Evolutionary conservation across 2,888 invertebrate species (phyloP).

Genomic region (Drosophila nr. fundita): DNA sequence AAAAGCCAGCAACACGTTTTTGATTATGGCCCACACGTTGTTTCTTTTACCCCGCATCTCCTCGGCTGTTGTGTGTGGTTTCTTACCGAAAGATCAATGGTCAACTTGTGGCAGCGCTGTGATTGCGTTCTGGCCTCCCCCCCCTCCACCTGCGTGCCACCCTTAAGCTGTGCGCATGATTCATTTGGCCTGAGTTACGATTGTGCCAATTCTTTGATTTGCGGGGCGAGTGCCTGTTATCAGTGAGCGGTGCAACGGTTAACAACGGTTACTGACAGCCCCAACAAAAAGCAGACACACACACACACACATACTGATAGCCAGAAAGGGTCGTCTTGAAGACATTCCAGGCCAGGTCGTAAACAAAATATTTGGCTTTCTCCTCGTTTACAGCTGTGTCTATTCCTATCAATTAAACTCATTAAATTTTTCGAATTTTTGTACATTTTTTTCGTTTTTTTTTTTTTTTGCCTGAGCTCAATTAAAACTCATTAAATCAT

Average conservation of each 20-base stretch:
- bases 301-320: not conserved
- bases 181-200: slow-evolving; percentile 71
- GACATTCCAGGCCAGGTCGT: slow-evolving; percentile 45
- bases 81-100: slow-evolving; percentile 67
- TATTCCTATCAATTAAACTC: slow-evolving; percentile 77
- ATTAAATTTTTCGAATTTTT: slow-evolving; percentile 54
- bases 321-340: slow-evolving; percentile 35
- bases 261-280: slow-evolving; percentile 70
- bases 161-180: slow-evolving; percentile 60
- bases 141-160: not conserved
- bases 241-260: slow-evolving; percentile 58
- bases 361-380: slow-evolving; percentile 60
- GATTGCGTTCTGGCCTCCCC: slow-evolving; percentile 57
- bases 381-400: slow-evolving; percentile 52
- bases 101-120: slow-evolving; percentile 63
- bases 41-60: slow-evolving; percentile 42
- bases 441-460: slow-evolving; percentile 4
- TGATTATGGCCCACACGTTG: slow-evolving; percentile 60
- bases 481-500: slow-evolving; percentile 80
- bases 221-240: slow-evolving; percentile 71
- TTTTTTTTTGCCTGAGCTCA: slow-evolving; percentile 42
- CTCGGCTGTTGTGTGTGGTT: slow-evolving; percentile 29
- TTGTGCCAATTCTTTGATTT: slow-evolving; percentile 73
- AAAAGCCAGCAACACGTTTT: slow-evolving; percentile 73
- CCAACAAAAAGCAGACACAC: not conserved